Percentiles rank a stretch among this genome's conserved stretches.
Evolutionary conservation across 2,888 invertebrate genomes (phyloP).

Genomic region (Drosophila quinaria): DNA sequence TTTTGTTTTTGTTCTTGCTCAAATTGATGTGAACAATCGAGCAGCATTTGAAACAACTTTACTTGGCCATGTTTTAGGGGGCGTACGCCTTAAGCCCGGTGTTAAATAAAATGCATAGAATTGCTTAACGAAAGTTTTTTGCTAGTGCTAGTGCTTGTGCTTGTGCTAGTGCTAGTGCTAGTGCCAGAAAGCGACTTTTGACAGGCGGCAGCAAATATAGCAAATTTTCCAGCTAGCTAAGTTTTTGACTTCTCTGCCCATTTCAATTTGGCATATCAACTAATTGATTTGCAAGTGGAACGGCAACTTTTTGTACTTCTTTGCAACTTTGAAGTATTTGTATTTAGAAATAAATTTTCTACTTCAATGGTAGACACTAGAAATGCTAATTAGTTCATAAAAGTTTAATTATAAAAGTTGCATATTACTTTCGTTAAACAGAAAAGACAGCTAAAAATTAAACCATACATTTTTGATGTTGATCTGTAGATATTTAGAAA

Average conservation of each 20-base stretch:
- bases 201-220: conserved; percentile 47
- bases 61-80: conserved; percentile 22
- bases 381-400: conserved; percentile 34
- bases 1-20: conserved; percentile 33
- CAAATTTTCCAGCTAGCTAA: conserved; percentile 7
- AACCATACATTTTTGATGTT: neutral
- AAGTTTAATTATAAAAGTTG: conserved; percentile 35
- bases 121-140: conserved; percentile 22
- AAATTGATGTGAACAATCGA: conserved; percentile 55
- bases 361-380: conserved; percentile 7
- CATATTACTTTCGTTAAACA: neutral
- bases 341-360: conserved; percentile 16
- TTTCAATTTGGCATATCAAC: conserved; percentile 58
- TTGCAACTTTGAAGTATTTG: conserved; percentile 11
- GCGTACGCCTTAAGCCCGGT: conserved; percentile 23
- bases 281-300: conserved; percentile 72
- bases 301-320: conserved; percentile 20
- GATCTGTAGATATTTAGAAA: too few relatives aligned
- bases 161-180: conserved; percentile 2
- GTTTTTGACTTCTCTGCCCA: conserved; percentile 13
- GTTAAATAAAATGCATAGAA: conserved; percentile 48
- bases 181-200: conserved; percentile 40
- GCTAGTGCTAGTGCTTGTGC: too few relatives aligned
- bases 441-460: neutral
- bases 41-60: conserved; percentile 33